Base-by-base conservation (phyloP, 1,140 invertebrate genomes). In the Mycetomoellerius zeteki region DNA sequence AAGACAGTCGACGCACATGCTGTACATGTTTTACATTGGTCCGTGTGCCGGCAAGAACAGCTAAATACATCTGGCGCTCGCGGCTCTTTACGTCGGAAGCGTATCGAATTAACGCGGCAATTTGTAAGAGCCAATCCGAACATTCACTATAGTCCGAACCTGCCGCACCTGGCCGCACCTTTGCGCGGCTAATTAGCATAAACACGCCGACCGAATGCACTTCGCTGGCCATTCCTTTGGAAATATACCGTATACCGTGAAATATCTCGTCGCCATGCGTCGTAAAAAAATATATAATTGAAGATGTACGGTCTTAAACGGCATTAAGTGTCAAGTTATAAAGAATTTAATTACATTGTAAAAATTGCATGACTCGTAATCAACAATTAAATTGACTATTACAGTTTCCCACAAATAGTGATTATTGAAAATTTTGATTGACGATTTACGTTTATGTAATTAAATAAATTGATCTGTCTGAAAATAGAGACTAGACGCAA, bases 41-140 rank as follows among this genome's bases (percentile, higher is more conserved):
- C 24, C 33, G 75, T 73, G 77, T 72, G 60, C 19, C 75, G 64
- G 62, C 58, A 50, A 85, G 85, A 86, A 86, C 81, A 56, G 60
- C 75, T 64, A 73, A 76, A 76, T 73, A 86, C 87, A 86, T 72
- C 87, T 86, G 69, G 56, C 58, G 54, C 69, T 64, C 60, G 81
- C 52, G 62, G 69, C 33, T 90, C 54, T 69, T 88, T 90, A 50
- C 33, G 47, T 76, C 64, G 27, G 76, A 81, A 73, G 60, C 90
- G 77, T 91, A 91, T 93, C 87, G 73, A 91, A 92, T 91, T 89
- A 88, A 92, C 78, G 56, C 65, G 75, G 89, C 81, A 90, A 91
- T 92, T 92, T 91, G 89, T 88, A 89, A 86, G 71, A 86, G 86
- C 87, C 80, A 86, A 87, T 86, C 85, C 67, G 56, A 87, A 80